A percentile compares a stretch with the other conserved stretches of the same genome.
Conservation (phyloP, 2,888 invertebrate genomes). For the Erebia aethiops region DNA sequence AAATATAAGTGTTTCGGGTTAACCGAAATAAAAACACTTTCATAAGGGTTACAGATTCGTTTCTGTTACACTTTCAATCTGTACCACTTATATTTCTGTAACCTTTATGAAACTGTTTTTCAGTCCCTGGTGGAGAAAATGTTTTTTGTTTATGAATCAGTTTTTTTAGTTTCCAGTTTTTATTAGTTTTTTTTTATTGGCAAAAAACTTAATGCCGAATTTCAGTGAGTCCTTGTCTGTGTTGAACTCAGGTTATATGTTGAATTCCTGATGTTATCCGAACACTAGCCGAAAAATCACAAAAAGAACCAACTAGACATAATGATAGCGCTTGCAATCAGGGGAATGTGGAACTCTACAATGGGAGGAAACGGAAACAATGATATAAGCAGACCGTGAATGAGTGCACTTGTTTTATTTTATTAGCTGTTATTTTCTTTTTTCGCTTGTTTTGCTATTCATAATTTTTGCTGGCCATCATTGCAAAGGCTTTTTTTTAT, state of each 20-base stretch:
- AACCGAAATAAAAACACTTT: too few species aligned
- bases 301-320: slow-evolving; percentile 5
- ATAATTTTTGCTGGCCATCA: slow-evolving; percentile 2
- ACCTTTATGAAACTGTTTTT: too few species aligned
- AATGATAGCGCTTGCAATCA: slow-evolving; percentile 25
- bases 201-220: not conserved
- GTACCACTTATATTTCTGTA: too few species aligned
- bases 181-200: too few species aligned
- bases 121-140: too few species aligned
- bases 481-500: not conserved
- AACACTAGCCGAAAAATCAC: not conserved
- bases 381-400: slow-evolving; percentile 56
- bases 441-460: slow-evolving; percentile 11
- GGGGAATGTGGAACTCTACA: slow-evolving; percentile 41
- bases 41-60: too few species aligned
- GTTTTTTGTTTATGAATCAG: too few species aligned
- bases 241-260: not conserved
- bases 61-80: too few species aligned
- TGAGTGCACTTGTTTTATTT: slow-evolving; percentile 38
- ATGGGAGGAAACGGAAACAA: slow-evolving; percentile 49
- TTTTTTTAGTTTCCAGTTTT: too few species aligned
- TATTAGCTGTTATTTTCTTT: slow-evolving; percentile 31
- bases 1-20: too few species aligned
- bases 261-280: not conserved
- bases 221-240: not conserved